A percentile compares a stretch with the other conserved stretches of the same genome.
phyloP scores from a whole-genome alignment of 2,888 invertebrate species.

The Chaetogeoica ovagalla region DNA sequence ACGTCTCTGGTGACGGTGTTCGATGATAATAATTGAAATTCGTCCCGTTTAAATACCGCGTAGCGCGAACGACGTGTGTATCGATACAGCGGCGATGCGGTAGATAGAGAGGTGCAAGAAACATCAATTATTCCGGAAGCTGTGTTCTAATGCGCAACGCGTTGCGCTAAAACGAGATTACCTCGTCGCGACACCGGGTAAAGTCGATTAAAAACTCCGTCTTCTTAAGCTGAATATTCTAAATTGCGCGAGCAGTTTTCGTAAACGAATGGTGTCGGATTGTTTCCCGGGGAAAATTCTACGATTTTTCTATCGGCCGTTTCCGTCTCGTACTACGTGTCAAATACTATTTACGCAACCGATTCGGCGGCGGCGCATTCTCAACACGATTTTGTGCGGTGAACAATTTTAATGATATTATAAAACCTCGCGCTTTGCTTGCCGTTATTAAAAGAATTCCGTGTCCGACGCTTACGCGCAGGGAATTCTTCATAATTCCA shows the following conservation, averaged over 20 bases:
- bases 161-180: neutral
- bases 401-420: too few species aligned
- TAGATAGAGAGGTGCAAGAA: too few species aligned
- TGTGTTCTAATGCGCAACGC: neutral
- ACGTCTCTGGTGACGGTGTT: neutral
- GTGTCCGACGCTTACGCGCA: too few species aligned
- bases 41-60: conserved; percentile 1
- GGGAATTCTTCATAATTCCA: too few species aligned
- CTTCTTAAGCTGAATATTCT: neutral
- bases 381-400: too few species aligned
- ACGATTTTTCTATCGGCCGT: too few species aligned
- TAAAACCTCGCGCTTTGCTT: too few species aligned
- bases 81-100: too few species aligned
- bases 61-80: neutral
- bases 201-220: conserved; percentile 38
- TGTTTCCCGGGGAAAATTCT: neutral
- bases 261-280: neutral
- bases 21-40: conserved; percentile 15
- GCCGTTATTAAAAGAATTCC: too few species aligned
- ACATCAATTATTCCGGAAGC: conserved; percentile 19
- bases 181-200: neutral
- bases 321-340: too few species aligned
- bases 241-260: conserved; percentile 2
- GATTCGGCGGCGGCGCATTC: too few species aligned
- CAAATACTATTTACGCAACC: too few species aligned